phyloP scores from a whole-genome alignment of 2,888 invertebrate genomes.

The Baccha elongata region DNA sequence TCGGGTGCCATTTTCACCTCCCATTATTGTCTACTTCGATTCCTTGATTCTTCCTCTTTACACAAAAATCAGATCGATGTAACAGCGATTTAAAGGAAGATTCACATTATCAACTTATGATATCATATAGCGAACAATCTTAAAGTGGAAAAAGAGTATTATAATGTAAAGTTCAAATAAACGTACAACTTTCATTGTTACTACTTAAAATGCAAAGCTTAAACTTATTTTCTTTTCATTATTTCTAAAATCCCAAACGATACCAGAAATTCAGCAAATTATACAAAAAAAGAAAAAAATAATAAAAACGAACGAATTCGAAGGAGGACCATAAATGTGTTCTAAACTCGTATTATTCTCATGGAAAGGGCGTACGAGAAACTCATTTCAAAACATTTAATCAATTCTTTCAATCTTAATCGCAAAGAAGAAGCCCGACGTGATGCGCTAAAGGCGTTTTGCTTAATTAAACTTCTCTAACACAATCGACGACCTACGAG shows the following conservation, averaged over 20 bases:
- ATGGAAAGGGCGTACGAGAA: constrained; percentile 57
- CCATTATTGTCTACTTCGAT: too few relatives aligned
- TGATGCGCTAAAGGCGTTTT: constrained; percentile 67
- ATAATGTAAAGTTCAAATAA: not conserved
- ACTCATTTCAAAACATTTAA: constrained; percentile 63
- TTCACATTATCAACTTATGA: too few relatives aligned
- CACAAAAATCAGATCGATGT: too few relatives aligned
- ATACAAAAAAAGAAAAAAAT: not conserved
- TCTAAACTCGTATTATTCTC: constrained; percentile 24
- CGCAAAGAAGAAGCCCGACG: constrained; percentile 40
- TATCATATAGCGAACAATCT: too few relatives aligned
- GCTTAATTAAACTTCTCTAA: constrained; percentile 69
- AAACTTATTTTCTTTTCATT: constrained; percentile 45
- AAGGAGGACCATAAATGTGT: constrained; percentile 11
- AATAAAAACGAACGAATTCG: constrained; percentile 7
- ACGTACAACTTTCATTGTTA: not conserved
- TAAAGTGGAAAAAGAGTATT: too few relatives aligned
- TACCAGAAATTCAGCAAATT: not conserved
- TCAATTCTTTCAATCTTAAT: constrained; percentile 71
- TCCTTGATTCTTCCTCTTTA: too few relatives aligned
- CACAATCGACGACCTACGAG: constrained; percentile 51
- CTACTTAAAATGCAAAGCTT: constrained; percentile 36
- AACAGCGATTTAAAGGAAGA: too few relatives aligned
- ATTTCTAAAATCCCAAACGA: constrained; percentile 14
- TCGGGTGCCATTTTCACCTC: too few relatives aligned